Evolutionary conservation across 1,140 invertebrate species (phyloP).

Genomic region (Lysiphlebus fabarum): DNA sequence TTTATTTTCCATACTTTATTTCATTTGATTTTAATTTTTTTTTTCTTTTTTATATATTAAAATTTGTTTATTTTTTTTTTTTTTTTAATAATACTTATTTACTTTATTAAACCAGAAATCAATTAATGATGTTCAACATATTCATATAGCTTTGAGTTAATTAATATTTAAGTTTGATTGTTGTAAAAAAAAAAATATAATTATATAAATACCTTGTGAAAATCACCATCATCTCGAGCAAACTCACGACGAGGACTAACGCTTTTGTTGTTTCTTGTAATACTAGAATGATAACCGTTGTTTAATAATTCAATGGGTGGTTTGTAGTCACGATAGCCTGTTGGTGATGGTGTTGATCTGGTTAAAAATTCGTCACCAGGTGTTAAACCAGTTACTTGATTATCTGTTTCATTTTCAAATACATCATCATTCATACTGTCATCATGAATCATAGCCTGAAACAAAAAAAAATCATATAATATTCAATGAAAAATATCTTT

Average conservation of each 20-base stretch:
- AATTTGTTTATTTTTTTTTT: no score
- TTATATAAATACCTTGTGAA: constrained; percentile 61
- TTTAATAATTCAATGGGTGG: constrained; percentile 66
- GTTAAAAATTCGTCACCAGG: constrained; percentile 14
- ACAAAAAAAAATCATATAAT: constrained; percentile 14
- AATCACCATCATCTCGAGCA: constrained; percentile 56
- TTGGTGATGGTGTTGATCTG: constrained; percentile 60
- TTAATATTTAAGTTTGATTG: no score
- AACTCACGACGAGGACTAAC: constrained; percentile 32
- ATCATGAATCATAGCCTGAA: constrained; percentile 49
- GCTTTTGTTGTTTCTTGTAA: constrained; percentile 25
- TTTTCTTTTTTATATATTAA: no score
- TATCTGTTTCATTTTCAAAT: constrained; percentile 62
- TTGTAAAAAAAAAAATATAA: not conserved
- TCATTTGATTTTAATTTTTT: not conserved
- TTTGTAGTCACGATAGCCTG: constrained; percentile 74
- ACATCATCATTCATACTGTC: constrained; percentile 79
- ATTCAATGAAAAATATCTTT: no score
- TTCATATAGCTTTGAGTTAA: no score
- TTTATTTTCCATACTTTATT: not conserved
- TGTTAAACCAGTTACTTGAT: constrained; percentile 24
- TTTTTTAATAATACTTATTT: no score
- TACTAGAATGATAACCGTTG: constrained; percentile 38
- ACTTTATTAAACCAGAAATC: no score
- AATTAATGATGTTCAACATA: no score